Percentiles rank a stretch among this genome's conserved stretches.
These are phyloP conservation scores for Nebria ingens DNA, from an alignment of 1,140 invertebrate species.

Conservation along the genomic window DNA sequence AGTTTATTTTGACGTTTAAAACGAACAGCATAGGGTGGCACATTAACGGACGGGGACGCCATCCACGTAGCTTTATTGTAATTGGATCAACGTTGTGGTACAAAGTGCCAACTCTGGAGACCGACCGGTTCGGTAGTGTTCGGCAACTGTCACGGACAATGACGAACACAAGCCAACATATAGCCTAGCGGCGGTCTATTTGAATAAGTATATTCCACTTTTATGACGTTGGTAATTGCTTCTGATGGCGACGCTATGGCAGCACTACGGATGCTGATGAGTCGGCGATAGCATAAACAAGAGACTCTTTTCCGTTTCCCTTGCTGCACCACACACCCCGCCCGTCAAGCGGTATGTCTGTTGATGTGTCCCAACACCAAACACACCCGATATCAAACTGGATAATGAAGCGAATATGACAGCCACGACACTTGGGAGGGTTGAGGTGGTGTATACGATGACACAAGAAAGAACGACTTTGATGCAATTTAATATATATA, in stretches of 20 bases:
- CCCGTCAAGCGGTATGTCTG: too few species aligned
- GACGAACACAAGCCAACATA: not conserved
- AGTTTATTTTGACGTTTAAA: not conserved
- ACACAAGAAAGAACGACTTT: too few species aligned
- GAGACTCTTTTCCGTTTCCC: not conserved
- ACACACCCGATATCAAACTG: not conserved
- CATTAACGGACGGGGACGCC: not conserved
- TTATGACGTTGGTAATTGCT: not conserved
- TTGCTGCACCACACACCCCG: not conserved
- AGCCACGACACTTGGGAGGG: too few species aligned
- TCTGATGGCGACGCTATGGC: not conserved
- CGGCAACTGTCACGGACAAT: not conserved
- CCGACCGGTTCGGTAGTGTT: not conserved
- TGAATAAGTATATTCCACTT: not conserved
- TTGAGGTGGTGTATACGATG: too few species aligned
- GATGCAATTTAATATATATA: too few species aligned
- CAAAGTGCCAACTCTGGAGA: not conserved
- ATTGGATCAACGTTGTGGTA: not conserved
- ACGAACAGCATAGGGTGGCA: too few species aligned
- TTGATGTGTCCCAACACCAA: not conserved
- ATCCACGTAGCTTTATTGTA: not conserved
- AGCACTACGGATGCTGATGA: not conserved
- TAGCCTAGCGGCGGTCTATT: not conserved
- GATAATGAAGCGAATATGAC: not conserved
- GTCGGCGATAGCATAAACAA: not conserved